Base-by-base conservation (phyloP, 2,113 vertebrate species). In the Mormyrus lacerda region DNA sequence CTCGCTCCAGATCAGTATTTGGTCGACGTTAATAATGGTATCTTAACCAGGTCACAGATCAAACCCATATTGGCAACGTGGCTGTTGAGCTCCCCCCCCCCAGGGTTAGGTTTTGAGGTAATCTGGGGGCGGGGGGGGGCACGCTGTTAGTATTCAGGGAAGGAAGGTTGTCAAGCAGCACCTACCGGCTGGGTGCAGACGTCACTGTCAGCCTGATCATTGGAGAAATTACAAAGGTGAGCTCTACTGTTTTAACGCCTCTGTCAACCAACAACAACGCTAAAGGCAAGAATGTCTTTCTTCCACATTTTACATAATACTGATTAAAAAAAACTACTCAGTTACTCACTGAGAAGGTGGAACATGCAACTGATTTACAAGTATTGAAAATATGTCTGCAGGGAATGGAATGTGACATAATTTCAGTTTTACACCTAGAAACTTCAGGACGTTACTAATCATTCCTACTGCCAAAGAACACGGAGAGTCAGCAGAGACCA, bases 141-240 rank as follows among this genome's bases (percentile, higher is more conserved):
- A 35, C 47, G 51, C 42, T 85, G 89, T 89, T 89, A 89, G 82
- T 89, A 84, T 27, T 76, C 88, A 15, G n/a, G 51, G 15, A 1
- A 48, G 39, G 15, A 53, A 61, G 35, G 73, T n/a, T 13, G 19
- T 45, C 27, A 31, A 4, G 50, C 17, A 27, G 53, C 31, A 89
- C 88, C 39, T 89, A 89, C 88, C 88, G 39, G 35, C 42, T 89
- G 19, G 27, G 35, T 39, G 55, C 79, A 11, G 82, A 27, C 44
- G 39, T 85, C 79, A 50, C 39, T 27, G 42, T 85, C 42, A 48
- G 39, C 89, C 89, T 89, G 82, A 53, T 82, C 69, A 42, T 89
- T 89, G 73, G 79, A 89, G 39, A 89, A 89, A 89, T 85, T 55
- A 89, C 89, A 89, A n/a, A 48, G 8, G 24, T 89, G 6, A 89